Conservation (phyloP, 2,113 vertebrate species). For the Haplochromis vanheusdeni region DNA sequence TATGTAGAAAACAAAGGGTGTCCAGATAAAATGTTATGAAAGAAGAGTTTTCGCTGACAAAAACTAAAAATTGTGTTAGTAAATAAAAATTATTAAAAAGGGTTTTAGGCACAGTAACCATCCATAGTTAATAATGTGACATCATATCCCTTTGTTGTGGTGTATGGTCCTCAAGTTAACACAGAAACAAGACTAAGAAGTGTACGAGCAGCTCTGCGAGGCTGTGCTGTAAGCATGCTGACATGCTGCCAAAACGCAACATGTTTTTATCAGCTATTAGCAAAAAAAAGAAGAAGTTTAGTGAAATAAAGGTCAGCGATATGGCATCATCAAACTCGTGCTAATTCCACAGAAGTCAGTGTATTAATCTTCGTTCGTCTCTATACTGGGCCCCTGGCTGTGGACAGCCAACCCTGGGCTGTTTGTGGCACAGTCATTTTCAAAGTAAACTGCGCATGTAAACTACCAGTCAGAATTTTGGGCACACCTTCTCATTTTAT, state of each 20-base stretch:
- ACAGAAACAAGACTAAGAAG: not conserved
- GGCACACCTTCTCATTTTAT: not conserved
- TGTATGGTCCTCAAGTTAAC: not conserved
- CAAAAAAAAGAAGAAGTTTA: not conserved
- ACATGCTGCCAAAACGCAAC: not conserved
- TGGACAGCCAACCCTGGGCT: not conserved
- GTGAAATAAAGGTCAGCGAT: not conserved
- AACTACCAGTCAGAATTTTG: not conserved
- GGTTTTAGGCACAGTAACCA: not conserved
- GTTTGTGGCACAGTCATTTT: not conserved
- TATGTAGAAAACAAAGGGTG: not conserved
- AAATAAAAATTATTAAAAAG: not conserved
- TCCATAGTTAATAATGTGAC: not conserved
- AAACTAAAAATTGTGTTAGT: not conserved
- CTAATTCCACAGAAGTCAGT: not conserved
- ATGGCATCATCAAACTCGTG: not conserved
- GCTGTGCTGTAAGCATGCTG: not conserved
- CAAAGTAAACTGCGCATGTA: not conserved
- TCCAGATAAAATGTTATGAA: not conserved
- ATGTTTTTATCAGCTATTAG: not conserved
- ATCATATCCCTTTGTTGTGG: not conserved
- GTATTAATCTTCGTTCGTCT: not conserved
- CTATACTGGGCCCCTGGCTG: not conserved
- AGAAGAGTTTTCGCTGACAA: rapidly evolving
- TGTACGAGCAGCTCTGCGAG: not conserved